Percentiles rank a stretch among this genome's conserved stretches.
Evolutionary conservation across 1,140 invertebrate genomes (phyloP).

Genomic region (Papilio machaon): DNA sequence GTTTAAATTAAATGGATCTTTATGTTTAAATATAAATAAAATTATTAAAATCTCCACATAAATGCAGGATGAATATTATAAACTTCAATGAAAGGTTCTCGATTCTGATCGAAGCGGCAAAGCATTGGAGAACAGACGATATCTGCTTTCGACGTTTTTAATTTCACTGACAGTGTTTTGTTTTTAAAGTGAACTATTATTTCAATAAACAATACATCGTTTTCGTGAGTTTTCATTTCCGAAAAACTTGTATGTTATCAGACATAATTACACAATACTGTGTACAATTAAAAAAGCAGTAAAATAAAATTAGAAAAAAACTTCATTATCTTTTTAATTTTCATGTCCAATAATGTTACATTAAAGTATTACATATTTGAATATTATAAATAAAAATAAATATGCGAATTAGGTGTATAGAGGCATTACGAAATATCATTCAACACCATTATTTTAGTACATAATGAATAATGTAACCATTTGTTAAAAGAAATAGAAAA

Average conservation of each 20-base stretch:
- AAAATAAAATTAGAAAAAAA: background rate
- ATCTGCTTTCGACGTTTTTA: slow-evolving; percentile 13
- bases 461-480: too few species aligned
- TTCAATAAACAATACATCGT: background rate
- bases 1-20: background rate
- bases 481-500: too few species aligned
- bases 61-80: slow-evolving; percentile 7
- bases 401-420: too few species aligned
- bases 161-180: slow-evolving; percentile 10
- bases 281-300: too few species aligned
- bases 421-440: too few species aligned
- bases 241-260: background rate
- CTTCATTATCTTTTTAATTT: too few species aligned
- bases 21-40: background rate
- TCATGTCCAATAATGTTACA: too few species aligned
- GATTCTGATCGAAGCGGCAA: slow-evolving; percentile 13
- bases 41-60: background rate
- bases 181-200: background rate
- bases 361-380: too few species aligned
- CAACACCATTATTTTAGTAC: too few species aligned
- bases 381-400: too few species aligned
- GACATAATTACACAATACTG: background rate
- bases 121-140: background rate
- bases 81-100: slow-evolving; percentile 8
- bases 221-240: too few species aligned